Evolutionary conservation across 2,113 vertebrate genomes (phyloP), one percentile per base, ranked within the genome.

Genomic region (Lasiurus cinereus): DNA sequence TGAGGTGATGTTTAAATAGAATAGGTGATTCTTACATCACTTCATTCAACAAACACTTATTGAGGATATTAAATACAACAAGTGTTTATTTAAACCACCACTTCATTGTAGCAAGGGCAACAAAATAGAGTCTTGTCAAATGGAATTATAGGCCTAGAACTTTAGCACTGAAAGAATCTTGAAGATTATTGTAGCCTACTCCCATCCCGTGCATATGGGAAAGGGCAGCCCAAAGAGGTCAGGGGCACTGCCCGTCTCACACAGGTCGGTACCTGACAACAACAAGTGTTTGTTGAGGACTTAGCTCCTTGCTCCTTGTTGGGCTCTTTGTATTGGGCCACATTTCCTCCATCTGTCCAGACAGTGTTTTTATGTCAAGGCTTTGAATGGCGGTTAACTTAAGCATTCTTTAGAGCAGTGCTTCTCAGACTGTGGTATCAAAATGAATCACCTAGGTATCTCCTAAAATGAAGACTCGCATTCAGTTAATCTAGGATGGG

Each of bases 71-170:
- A 72, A 92, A 72, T 76, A 64, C 16, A 64, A 21, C 19, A 79
- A 8, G 74, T 89, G 0, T 64, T 86, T 80, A n/a, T 80, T 96
- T 31, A 94, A 94, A 83, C 62, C 69, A 78, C 39, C 43, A 36
- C 70, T 83, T 50, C 24, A 77, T 19, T 86, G 22, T 95, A 39
- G 62, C 43, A 33, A 78, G 15, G 33, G 8, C 10, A 78, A 67
- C 36, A 77, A 33, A 87, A 56, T 39, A 78, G 73, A 67, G 64
- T 46, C 33, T 90, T 67, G 46, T 62, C 73, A 87, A 78, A 52
- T 36, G 54, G 39, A 94, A 73, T 73, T 21, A 2, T 29, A 79
- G 84, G 31, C 21, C 62, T 92, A 36, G 52, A 92, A 73, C 86
- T 93, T 93, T 22, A 90, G 72, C 87, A 56, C 43, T 67, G 11